A percentile compares a stretch with the other conserved stretches of the same genome.
Evolutionary conservation across 1,140 invertebrate species (phyloP).

Genomic region (Bombus waltoni): DNA sequence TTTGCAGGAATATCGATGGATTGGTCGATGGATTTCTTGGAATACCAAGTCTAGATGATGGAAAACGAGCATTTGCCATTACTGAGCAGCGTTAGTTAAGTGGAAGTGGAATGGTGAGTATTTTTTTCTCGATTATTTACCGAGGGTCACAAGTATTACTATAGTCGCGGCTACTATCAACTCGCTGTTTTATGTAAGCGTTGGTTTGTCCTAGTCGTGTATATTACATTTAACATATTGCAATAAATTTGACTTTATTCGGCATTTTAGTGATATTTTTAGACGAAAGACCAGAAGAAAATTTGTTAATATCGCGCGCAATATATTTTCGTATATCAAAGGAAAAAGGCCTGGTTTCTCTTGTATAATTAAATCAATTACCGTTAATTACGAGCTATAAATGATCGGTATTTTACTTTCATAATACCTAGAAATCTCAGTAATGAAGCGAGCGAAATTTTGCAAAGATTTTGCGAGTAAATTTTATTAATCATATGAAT

Average conservation of each 20-base stretch:
- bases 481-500: background rate
- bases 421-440: background rate
- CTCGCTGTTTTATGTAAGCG: no score
- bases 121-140: background rate
- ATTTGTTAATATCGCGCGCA: background rate
- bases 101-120: background rate
- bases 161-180: no score
- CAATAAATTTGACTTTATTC: no score
- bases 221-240: no score
- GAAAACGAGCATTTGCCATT: background rate
- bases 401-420: background rate
- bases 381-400: background rate
- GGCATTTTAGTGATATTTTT: no score
- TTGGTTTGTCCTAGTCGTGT: no score
- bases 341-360: background rate
- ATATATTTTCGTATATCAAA: background rate
- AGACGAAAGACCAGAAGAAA: background rate
- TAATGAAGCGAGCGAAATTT: background rate
- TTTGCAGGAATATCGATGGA: slow-evolving; percentile 38
- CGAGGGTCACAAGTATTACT: no score
- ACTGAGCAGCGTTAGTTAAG: background rate
- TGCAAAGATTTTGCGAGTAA: background rate
- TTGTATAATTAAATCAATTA: background rate
- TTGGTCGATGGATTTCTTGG: background rate
- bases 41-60: background rate